Base-by-base conservation (phyloP, 2,888 invertebrate genomes). In the Troides aeacus region DNA sequence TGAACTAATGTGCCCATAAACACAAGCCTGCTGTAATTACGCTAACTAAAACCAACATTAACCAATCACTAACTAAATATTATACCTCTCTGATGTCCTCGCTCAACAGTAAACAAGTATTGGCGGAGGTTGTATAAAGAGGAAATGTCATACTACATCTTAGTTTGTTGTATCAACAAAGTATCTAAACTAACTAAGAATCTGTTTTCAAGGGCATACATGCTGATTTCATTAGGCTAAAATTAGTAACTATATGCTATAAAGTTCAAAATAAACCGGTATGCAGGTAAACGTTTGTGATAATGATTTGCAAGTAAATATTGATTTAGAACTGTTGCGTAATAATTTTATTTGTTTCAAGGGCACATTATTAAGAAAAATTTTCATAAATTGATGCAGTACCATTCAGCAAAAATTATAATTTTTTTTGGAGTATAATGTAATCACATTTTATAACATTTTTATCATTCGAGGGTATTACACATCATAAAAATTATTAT, bases 171-270 rank as follows among this genome's bases (percentile, higher is more conserved):
- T 73, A 74, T 85, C 83, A 86, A 88, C 86, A 83, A 77, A 81
- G 82, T 85, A 81, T 77, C 83, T 77, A 83, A 79, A 80, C 39
- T 39, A 39, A 39, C 82, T 82, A 86, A 80, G 72, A 84, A 80
- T 83, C 82, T 83, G 79, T 82, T 83, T 82, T 84, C 85, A 85
- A 80, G 78, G 78, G 81, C 81, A 78, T 53, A 88, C 89, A 90
- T 89, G 90, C 90, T 87, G 81, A 85, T 78, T 84, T 84, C 83
- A 85, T 85, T 83, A 80, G 73, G 79, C 86, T 87, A 85, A 84
- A 85, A 86, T 87, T 86, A 88, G 84, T 84, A 77, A 76, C 81
- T 86, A 80, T 84, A 82, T 84, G 78, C 80, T 78, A 81, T 83
- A 77, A 78, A 79, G 77, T 80, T 78, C 83, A 84, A 85, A 86